Percentiles rank a stretch among this genome's conserved stretches.
phyloP scores from a whole-genome alignment of 2,888 invertebrate genomes.

The Lasioglossum morio region DNA sequence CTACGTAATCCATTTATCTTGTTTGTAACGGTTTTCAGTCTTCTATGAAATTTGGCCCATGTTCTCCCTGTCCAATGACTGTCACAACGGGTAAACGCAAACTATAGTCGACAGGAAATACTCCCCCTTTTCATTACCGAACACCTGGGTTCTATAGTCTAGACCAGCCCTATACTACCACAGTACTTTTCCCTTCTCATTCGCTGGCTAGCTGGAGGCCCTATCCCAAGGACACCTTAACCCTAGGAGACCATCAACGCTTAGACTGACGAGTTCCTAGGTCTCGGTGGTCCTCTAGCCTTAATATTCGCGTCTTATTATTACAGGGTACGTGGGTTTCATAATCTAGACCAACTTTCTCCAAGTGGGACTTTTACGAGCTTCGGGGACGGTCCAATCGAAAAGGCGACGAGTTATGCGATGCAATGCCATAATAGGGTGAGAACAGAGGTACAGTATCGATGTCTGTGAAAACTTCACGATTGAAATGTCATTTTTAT shows the following conservation, averaged over 20 bases:
- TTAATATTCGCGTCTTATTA: constrained; percentile 1
- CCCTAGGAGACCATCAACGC: not conserved
- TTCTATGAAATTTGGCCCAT: not conserved
- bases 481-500: not conserved
- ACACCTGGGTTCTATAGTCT: constrained; percentile 1
- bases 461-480: not conserved
- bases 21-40: not conserved
- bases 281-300: not conserved
- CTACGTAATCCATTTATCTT: not conserved
- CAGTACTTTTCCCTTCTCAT: constrained; percentile 7
- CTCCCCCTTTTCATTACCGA: constrained; percentile 9
- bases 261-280: constrained; percentile 1
- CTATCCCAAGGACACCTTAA: not conserved
- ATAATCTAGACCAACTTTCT: constrained; percentile 6
- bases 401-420: not conserved
- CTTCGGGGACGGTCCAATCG: not conserved
- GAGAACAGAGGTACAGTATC: not conserved
- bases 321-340: not conserved
- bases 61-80: not conserved
- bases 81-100: not conserved
- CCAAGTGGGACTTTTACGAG: not conserved
- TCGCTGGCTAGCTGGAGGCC: not conserved
- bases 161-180: constrained; percentile 1
- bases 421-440: not conserved
- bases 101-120: constrained; percentile 11